Conservation (phyloP, 1,140 invertebrate species). For the Helicoverpa armigera region DNA sequence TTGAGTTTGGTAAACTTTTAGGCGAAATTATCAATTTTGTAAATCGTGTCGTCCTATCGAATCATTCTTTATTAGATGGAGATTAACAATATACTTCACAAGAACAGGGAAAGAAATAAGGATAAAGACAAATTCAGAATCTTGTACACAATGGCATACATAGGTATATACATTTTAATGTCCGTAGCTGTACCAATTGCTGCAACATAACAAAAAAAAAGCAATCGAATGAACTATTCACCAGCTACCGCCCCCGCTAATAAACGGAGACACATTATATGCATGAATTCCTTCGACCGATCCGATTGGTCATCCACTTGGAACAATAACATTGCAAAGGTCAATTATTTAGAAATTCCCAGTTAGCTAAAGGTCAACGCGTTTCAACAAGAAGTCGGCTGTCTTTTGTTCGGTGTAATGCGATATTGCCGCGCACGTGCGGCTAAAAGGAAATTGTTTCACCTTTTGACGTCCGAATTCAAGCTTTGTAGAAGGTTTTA, state of each 20-base stretch:
- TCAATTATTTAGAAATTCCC: slow-evolving; percentile 2
- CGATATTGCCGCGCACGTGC: slow-evolving; percentile 8
- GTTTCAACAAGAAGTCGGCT: slow-evolving; percentile 11
- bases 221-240: no score
- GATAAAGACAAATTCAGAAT: no score
- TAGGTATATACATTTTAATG: no score
- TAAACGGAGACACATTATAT: neutral
- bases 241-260: neutral
- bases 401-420: slow-evolving; percentile 10
- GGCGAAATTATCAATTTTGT: no score
- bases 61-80: no score
- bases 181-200: no score
- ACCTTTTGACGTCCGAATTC: slow-evolving; percentile 30
- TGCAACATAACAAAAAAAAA: no score
- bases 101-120: no score
- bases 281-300: slow-evolving; percentile 4
- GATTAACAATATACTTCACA: no score
- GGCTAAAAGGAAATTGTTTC: slow-evolving; percentile 31
- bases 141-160: no score
- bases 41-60: no score
- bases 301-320: neutral
- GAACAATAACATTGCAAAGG: neutral
- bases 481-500: neutral
- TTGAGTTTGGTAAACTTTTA: no score
- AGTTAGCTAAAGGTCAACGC: neutral